Base-by-base conservation (phyloP, 2,113 vertebrate species). In the Catharus fuscescens region DNA sequence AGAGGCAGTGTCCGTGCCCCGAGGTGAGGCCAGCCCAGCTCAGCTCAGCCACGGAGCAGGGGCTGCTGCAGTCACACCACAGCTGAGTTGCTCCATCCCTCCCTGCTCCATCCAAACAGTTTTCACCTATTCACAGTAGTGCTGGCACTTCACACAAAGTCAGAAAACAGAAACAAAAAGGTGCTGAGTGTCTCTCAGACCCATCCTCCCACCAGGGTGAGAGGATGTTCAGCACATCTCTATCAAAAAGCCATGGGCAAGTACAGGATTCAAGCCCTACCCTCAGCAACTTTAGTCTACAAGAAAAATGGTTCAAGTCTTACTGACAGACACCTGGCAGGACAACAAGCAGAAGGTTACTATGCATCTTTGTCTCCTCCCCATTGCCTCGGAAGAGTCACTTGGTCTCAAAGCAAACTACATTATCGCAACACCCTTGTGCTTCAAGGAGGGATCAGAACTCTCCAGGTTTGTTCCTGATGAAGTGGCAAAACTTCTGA, bases 1-100 rank as follows among this genome's bases (percentile, higher is more conserved):
- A 11, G 59, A 5, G 26, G 47, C 10, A 0, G 50, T 5, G n/a
- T 6, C 8, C 11, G 40, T 0, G 5, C 28, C 10, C 3, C 12
- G 31, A 61, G 86, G 76, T 1, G 21, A 83, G 86, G 59, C 52
- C 80, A n/a, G 65, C 3, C 0, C 38, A 38, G 38, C 38, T 38
- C 38, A 38, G 38, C 38, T 38, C 38, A 38, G 38, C 38, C 38
- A 38, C 10, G 36, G 38, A 38, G 40, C 40, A 40, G 40, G 40
- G 40, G 40, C 40, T 40, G 40, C 40, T 40, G 40, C 54, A 16
- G 32, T 13, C 59, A 56, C 50, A 45, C 38, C 24, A 38, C 0
- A 12, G 53, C 61, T 21, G 29, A 61, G n/a, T 3, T 21, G 70
- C 34, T 36, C 34, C 34, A 36, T 36, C 34, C 47, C 54, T 59